Evolutionary conservation across 2,888 invertebrate species (phyloP), one percentile per base, ranked within the genome.

Genomic region (Apotomis betuletana): DNA sequence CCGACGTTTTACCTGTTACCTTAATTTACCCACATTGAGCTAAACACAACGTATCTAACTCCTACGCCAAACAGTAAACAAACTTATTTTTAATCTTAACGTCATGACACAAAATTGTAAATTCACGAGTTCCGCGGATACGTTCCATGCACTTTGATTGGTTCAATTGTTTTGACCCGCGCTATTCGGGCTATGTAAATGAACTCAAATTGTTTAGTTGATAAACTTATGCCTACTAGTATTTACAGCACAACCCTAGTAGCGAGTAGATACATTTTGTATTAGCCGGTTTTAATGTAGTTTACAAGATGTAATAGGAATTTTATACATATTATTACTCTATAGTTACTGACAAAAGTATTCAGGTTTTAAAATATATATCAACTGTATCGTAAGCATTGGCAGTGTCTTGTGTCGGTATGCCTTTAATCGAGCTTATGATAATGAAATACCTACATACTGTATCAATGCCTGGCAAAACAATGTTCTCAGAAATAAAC

Each of bases 341-440:
- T 12, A 44, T 8, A n/a, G 62, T 62, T 65, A 65, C 12, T 12
- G 9, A 57, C 15, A 46, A 27, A n/a, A 57, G 44, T 55, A 65
- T 10, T 12, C 12, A 64, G 55, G 55, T 15, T 51, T 38, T 63
- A 27, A 67, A 59, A 8, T 60, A 49, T 27, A 41, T 68, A 68
- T 44, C 10, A 27, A 27, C 13, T 55, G n/a, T 61, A 15, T 71
- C 49, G 51, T 54, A 63, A 63, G n/a, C 52, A 62, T 49, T 46
- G 54, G 36, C 61, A 15, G 27, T 27, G 27, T 44, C 68, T 70
- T 79, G 79, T 80, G 77, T 76, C 78, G 79, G 51, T 62, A 79
- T 80, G 83, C 85, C 87, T 86, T 85, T 79, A 82, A 81, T 84
- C 82, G 87, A 88, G 88, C 87, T 88, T 88, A 71, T 69, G 15